Evolutionary conservation across 2,888 invertebrate species (phyloP).

Genomic region (Baronia brevicornis): DNA sequence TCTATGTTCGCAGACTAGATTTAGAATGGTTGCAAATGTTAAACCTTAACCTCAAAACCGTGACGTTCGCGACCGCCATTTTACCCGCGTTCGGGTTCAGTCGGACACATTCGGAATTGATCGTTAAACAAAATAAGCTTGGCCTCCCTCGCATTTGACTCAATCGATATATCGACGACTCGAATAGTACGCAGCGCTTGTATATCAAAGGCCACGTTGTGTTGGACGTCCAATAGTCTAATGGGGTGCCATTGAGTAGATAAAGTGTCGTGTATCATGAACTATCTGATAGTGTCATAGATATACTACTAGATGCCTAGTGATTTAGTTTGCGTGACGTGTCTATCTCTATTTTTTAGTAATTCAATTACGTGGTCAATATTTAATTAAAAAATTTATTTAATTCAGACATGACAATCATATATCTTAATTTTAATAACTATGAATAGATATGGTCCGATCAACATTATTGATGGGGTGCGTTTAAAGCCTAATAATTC

Average conservation of each 20-base stretch:
- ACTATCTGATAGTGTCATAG: slow-evolving; percentile 39
- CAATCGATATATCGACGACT: no score
- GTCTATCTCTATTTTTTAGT: slow-evolving; percentile 10
- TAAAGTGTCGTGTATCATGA: slow-evolving; percentile 55
- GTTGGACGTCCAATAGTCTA: slow-evolving; percentile 29
- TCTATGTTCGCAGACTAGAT: slow-evolving; percentile 20
- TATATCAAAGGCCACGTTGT: slow-evolving; percentile 32
- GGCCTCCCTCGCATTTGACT: slow-evolving; percentile 22
- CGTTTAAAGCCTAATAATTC: no score
- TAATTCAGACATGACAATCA: no score
- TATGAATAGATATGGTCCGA: no score
- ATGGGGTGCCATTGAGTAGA: slow-evolving; percentile 53
- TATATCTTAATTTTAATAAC: no score
- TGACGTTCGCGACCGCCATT: slow-evolving; percentile 58
- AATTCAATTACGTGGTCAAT: no score
- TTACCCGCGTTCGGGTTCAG: slow-evolving; percentile 46
- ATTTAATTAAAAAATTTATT: no score
- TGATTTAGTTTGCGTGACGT: slow-evolving; percentile 5
- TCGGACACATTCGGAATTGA: slow-evolving; percentile 43
- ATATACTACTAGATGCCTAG: slow-evolving; percentile 18
- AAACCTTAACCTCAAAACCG: slow-evolving; percentile 75
- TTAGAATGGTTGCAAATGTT: slow-evolving; percentile 65
- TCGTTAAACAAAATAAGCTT: slow-evolving; percentile 34
- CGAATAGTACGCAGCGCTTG: slow-evolving; percentile 23
- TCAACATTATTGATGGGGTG: no score